These are phyloP conservation scores for Protobothrops mucrosquamatus DNA, from an alignment of 2,113 vertebrate species.

Conservation along the genomic window DNA sequence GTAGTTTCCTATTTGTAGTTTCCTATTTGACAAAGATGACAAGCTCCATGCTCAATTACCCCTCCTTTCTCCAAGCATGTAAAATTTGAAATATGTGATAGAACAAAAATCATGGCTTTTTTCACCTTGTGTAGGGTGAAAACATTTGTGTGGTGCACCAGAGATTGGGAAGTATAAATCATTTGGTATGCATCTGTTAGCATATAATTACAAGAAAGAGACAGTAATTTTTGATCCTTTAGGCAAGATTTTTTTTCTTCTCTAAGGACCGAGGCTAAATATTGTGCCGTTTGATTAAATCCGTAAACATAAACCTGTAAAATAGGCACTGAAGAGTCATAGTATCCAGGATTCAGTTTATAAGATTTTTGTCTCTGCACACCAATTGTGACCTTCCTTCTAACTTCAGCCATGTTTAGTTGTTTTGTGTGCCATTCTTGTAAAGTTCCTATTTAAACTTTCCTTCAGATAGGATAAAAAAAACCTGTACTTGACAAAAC, in stretches of 20 bases:
- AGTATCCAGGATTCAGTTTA: not conserved
- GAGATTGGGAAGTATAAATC: not conserved
- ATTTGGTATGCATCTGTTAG: not conserved
- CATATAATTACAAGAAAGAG: not conserved
- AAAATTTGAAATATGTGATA: not conserved
- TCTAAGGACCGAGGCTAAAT: not conserved
- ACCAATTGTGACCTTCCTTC: not conserved
- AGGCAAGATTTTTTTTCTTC: not conserved
- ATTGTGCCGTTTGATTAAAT: not conserved
- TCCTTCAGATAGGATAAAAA: not conserved
- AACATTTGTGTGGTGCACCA: no score
- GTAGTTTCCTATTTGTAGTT: not conserved
- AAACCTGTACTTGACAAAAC: not conserved
- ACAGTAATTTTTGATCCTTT: not conserved
- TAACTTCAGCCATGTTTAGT: not conserved
- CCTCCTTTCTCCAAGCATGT: not conserved
- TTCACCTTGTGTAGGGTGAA: not conserved
- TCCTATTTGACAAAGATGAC: not conserved
- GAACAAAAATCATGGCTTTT: not conserved
- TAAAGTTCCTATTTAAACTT: rapidly evolving
- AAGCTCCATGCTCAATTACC: not conserved
- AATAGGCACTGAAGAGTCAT: not conserved
- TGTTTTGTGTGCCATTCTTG: not conserved
- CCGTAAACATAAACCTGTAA: not conserved
- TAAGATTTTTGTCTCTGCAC: not conserved